Evolutionary conservation across 2,888 invertebrate species (phyloP), one percentile per base, ranked within the genome.

Genomic region (Ischnus inquisitorius): DNA sequence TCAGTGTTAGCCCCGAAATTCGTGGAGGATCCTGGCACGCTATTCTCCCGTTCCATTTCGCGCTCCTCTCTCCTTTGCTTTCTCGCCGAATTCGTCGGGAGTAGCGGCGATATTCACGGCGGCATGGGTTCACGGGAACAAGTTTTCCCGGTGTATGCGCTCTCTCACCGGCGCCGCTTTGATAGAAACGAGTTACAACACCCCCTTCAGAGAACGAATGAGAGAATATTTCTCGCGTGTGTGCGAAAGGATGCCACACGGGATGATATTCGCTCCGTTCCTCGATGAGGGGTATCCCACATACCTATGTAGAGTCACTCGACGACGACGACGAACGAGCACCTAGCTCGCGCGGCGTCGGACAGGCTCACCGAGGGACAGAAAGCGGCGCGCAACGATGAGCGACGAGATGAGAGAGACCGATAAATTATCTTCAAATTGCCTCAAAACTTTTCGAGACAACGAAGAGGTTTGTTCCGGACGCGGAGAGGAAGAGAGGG

Each of bases 1-100:
- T 92, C 92, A 92, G 88, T 90, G 90, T 92, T 92, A 92, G 89
- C 88, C 90, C 86, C 51, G 91, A 92, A 89, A 92, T 92, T 88
- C 88, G 51, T 64, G 14, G 48, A 72, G 57, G 46, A 41, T 25
- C 25, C 71, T 48, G 57, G 41, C 43, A 22, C 54, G 48, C 68
- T 62, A 48, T 51, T 8, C 46, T 8, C 8, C 8, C 48, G 51
- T 19, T 16, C 51, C 19, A 51, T 41, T 10, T 5, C 48, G 28
- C 57, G 46, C 22, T 41, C 48, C 81, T 79, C 85, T 86, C 83
- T 80, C 78, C 77, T 48, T 62, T 39, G 25, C 71, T 77, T 67
- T 28, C 34, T 19, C 28, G 39, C 39, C 46, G 22, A 16, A 41
- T 34, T 22, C 28, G 34, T 39, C 69, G 69, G 41, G 74, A 83